These are phyloP conservation scores for Bradypodion ventrale DNA, from an alignment of 2,797 vertebrate species.

Conservation along the genomic window DNA sequence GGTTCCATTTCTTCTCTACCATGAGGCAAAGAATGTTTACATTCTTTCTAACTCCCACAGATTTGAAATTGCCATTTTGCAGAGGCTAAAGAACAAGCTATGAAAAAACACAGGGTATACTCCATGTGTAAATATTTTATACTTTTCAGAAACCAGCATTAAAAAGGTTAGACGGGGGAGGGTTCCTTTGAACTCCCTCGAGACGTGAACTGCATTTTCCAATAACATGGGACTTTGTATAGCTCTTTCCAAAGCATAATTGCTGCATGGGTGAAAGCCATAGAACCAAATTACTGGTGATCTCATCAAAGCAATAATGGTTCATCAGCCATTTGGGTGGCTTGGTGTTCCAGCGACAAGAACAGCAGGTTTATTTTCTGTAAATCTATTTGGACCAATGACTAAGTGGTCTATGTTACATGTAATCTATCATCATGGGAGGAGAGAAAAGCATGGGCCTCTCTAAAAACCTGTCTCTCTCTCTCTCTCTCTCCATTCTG, in stretches of 20 bases:
- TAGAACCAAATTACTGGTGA: conserved; percentile 59
- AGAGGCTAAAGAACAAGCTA: too few relatives aligned
- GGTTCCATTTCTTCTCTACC: too few relatives aligned
- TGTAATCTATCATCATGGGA: neutral
- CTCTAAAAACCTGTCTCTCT: neutral
- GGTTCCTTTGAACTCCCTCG: neutral
- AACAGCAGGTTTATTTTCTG: conserved; percentile 52
- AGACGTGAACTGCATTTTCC: conserved; percentile 2
- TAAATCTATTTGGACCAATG: conserved; percentile 53
- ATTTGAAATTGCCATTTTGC: too few relatives aligned
- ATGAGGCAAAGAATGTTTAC: too few relatives aligned
- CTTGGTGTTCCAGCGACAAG: conserved; percentile 43
- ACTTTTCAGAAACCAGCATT: neutral
- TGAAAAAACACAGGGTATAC: too few relatives aligned
- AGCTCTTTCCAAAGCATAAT: neutral
- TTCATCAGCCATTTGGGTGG: conserved; percentile 51
- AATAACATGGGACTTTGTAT: neutral
- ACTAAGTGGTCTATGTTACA: conserved; percentile 36
- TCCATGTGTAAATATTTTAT: too few relatives aligned
- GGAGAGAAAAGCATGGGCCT: neutral
- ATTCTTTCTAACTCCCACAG: too few relatives aligned
- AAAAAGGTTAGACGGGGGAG: neutral
- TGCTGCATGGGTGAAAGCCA: conserved; percentile 22
- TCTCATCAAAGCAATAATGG: conserved; percentile 57
- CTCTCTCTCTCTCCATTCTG: conserved; percentile 2